Evolutionary conservation across 1,140 invertebrate genomes (phyloP), one percentile per base, ranked within the genome.

Genomic region (Atta texana): DNA sequence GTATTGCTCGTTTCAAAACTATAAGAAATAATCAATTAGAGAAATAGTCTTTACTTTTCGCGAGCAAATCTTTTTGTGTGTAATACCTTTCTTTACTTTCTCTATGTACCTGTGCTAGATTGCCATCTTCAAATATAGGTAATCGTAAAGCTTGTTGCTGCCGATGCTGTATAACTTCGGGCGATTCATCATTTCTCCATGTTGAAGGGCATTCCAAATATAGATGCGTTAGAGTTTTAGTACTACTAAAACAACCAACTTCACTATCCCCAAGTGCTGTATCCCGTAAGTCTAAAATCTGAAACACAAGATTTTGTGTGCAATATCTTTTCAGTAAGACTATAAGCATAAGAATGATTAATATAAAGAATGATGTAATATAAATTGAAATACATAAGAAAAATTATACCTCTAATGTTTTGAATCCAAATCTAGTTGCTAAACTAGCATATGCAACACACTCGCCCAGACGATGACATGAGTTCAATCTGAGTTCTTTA

Each of bases 381-480:
- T 66, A 75, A 10, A 71, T 76, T 39, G 44, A 53, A 51, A n/a
- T n/a, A 63, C 12, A 16, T 3, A 53, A 49, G 21, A 31, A 49
- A 44, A 44, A 68, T 68, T 24, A 90, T 94, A 97, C 97, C 95
- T 97, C 95, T 8, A 97, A 92, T 21, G 95, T 94, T 92, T 95
- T 95, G 89, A 97, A 97, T n/a, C 97, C 97, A 93, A 97, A 97
- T 91, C 97, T 95, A 10, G 96, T 96, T 0, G 97, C 96, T 59
- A 98, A 96, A 90, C 97, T 97, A 18, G 96, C 96, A 93, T 98
- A 98, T 0, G 97, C 97, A 18, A 97, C 96, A 92, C 97, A 97
- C 92, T 97, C 97, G 28, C 96, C 95, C 75, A 98, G 93, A 78
- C 96, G 94, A 68, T 94, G 92, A 92, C 97, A 97, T 7, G 96